A percentile compares a stretch with the other conserved stretches of the same genome.
Evolutionary conservation across 2,797 vertebrate species (phyloP).

Genomic region (Brachyalestes nurse): DNA sequence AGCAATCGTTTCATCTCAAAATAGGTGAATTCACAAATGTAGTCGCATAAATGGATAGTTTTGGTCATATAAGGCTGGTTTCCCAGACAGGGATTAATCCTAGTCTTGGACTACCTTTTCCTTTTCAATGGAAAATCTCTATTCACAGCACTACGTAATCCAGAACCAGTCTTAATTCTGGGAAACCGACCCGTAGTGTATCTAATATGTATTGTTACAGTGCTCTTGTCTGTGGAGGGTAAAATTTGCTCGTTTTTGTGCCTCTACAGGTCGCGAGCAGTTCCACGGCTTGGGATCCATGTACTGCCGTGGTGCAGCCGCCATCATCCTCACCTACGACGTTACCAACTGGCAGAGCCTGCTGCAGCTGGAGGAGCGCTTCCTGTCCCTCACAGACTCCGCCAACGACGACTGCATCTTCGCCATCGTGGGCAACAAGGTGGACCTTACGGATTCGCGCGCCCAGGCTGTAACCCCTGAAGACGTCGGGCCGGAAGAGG

Average conservation of each 20-base stretch:
- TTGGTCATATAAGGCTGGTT: too few relatives aligned
- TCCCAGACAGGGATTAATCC: too few relatives aligned
- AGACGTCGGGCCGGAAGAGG: constrained; percentile 32
- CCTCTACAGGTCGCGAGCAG: constrained; percentile 88
- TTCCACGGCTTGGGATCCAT: constrained; percentile 96
- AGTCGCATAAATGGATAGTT: too few relatives aligned
- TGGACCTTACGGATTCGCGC: constrained; percentile 83
- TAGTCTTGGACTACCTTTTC: too few relatives aligned
- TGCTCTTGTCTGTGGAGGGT: too few relatives aligned
- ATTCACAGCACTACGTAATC: too few relatives aligned
- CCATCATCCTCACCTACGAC: constrained; percentile 92
- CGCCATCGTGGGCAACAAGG: constrained; percentile 93
- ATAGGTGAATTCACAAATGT: too few relatives aligned
- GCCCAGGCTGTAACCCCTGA: constrained; percentile 56
- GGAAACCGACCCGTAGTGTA: not conserved
- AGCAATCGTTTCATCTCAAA: too few relatives aligned
- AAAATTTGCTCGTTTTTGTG: not conserved
- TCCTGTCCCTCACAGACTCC: constrained; percentile 91
- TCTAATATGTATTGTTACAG: not conserved
- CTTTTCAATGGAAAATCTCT: too few relatives aligned
- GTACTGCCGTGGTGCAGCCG: constrained; percentile 93
- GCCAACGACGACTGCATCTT: constrained; percentile 91
- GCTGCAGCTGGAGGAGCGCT: constrained; percentile 91
- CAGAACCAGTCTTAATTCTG: too few relatives aligned
- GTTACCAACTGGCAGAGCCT: constrained; percentile 92